Conservation (phyloP, 2,888 invertebrate genomes). For the Eristalinus aeneus region DNA sequence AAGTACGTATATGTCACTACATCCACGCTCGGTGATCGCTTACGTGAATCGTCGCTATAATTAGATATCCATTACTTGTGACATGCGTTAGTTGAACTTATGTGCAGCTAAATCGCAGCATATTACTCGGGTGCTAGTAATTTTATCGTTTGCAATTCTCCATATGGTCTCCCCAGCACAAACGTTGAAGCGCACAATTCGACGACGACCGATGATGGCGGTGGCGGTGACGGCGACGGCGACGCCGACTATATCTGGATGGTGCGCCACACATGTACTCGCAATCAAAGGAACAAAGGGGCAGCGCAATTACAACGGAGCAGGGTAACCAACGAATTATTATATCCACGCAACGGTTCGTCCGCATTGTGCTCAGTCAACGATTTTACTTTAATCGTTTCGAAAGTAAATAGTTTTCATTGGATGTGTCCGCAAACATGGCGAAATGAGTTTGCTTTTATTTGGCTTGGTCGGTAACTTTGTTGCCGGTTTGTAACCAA, state of each 20-base stretch:
- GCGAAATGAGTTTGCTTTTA: background rate
- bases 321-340: background rate
- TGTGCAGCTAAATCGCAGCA: background rate
- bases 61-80: background rate
- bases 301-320: background rate
- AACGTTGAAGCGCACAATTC: background rate
- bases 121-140: background rate
- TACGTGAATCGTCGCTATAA: background rate
- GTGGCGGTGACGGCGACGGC: no score
- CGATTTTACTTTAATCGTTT: background rate
- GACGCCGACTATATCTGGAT: background rate
- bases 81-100: background rate
- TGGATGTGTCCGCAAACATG: background rate
- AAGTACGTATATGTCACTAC: background rate
- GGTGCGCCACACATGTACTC: background rate
- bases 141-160: background rate
- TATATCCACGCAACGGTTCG: background rate
- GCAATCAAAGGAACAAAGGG: background rate
- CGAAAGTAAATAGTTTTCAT: background rate
- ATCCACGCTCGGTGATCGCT: background rate
- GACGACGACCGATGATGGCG: no score
- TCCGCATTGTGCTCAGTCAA: background rate
- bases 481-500: no score
- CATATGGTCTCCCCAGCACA: background rate
- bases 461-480: no score